Conservation (phyloP, 1,140 invertebrate species). For the Hycleus cichorii region DNA sequence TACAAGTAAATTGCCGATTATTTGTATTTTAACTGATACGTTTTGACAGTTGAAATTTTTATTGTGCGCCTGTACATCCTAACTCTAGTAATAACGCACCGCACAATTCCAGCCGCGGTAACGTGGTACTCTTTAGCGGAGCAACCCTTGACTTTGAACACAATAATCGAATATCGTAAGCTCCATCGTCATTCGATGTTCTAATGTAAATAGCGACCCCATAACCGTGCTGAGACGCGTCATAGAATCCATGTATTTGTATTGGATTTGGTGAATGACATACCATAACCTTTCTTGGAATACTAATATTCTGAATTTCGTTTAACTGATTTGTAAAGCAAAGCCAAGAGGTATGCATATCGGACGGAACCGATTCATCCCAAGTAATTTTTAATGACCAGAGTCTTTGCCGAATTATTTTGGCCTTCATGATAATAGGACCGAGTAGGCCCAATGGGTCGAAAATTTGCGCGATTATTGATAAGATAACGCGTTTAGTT, state of each 20-base stretch:
- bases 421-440: constrained; percentile 27
- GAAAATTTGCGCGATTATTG: constrained; percentile 24
- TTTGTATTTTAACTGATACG: too few relatives aligned
- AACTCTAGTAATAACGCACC: constrained; percentile 31
- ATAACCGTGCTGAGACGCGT: constrained; percentile 16
- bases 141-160: constrained; percentile 36
- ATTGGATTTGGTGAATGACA: neutral
- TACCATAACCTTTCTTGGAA: constrained; percentile 12
- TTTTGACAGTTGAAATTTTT: too few relatives aligned
- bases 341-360: constrained; percentile 20
- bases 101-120: constrained; percentile 29
- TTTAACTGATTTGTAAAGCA: constrained; percentile 14
- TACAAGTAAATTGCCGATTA: too few relatives aligned
- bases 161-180: constrained; percentile 17
- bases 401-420: constrained; percentile 26
- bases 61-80: too few relatives aligned
- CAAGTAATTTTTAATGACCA: constrained; percentile 25
- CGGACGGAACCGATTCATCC: constrained; percentile 23
- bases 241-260: constrained; percentile 31
- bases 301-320: constrained; percentile 8
- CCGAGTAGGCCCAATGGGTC: constrained; percentile 25
- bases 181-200: neutral
- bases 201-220: constrained; percentile 29
- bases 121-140: constrained; percentile 24
- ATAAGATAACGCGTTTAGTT: constrained; percentile 28